phyloP scores from a whole-genome alignment of 2,797 vertebrate genomes.

The Xenops minutus region DNA sequence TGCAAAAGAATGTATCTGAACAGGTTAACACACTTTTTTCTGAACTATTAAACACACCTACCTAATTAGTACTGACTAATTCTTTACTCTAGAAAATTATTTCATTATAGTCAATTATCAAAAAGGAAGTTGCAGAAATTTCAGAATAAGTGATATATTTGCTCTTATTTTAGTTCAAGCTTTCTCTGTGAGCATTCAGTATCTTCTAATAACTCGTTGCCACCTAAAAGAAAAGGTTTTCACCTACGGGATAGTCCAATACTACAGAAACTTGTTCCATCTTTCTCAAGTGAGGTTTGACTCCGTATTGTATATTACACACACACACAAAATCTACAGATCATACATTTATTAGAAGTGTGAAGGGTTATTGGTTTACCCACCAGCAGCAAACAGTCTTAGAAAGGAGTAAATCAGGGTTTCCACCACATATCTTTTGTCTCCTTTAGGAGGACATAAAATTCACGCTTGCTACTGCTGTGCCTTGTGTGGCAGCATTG shows the following conservation, averaged over 20 bases:
- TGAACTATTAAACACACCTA: not conserved
- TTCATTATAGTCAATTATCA: not conserved
- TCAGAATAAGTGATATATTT: not conserved
- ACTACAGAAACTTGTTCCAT: not conserved
- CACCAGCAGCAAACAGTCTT: not conserved
- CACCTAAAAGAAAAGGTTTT: not conserved
- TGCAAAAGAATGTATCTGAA: not conserved
- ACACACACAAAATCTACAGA: not conserved
- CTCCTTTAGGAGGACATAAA: not conserved
- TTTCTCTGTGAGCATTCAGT: not conserved
- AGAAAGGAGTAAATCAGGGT: not conserved
- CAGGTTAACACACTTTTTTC: not conserved
- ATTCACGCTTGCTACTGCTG: not conserved
- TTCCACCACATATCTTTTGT: not conserved
- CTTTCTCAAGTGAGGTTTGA: not conserved
- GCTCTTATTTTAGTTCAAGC: not conserved
- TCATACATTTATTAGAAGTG: not conserved
- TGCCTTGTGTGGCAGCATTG: accelerated
- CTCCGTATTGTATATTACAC: not conserved
- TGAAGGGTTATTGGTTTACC: not conserved
- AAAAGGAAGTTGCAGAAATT: not conserved
- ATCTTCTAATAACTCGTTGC: not conserved
- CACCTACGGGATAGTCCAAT: not conserved
- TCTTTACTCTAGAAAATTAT: not conserved
- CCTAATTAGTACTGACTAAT: not conserved